Base-by-base conservation (phyloP, 2,888 invertebrate species). In the Pherbina coryleti region DNA sequence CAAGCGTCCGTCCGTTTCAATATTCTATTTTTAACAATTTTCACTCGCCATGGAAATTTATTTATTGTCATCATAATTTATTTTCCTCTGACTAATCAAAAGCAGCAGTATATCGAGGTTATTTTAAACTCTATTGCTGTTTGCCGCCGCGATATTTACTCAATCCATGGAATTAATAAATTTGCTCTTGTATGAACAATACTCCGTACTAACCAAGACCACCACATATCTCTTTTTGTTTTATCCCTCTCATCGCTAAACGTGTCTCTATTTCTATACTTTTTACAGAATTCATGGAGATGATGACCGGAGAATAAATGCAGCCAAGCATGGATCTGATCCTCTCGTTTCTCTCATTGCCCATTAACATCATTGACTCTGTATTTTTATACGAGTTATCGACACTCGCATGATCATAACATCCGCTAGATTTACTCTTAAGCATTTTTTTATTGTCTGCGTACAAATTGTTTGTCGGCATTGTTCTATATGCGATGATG, bases 201-300 rank as follows among this genome's bases (percentile, higher is more conserved):
- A 1, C 9, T 5, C 34, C 4, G 19, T n/a, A 11, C 17, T 28
- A 7, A 60, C 25, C 3, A 25, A n/a, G 22, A 60, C 25, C 9
- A 51, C 17, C 51, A 51, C 28, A 49, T 22, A 34, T 51, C 14
- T n/a, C n/a, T n/a, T n/a, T 51, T 69, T 49, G 7, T 70, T 34
- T 55, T 28, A 55, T 31, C 1, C 8, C 31, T 5, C 70, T 31
- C 70, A 28, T 28, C 34, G 14, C 60, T 57, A 5, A 19, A 55
- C 17, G 7, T 57, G 2, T 67, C 31, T 34, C 44, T 37, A 57
- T 55, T 19, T 11, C 22, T 55, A 55, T 34, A 7, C 2, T 79
- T 82, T 89, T 94, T 94, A 83, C 93, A 96, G 96, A 96, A 93
- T 96, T 96, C 92, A 96, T 96, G 96, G 96, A 96, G 91, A 96